These are phyloP conservation scores for Macrostomum cliftonense DNA, from an alignment of 2,888 invertebrate species.

Conservation along the genomic window DNA sequence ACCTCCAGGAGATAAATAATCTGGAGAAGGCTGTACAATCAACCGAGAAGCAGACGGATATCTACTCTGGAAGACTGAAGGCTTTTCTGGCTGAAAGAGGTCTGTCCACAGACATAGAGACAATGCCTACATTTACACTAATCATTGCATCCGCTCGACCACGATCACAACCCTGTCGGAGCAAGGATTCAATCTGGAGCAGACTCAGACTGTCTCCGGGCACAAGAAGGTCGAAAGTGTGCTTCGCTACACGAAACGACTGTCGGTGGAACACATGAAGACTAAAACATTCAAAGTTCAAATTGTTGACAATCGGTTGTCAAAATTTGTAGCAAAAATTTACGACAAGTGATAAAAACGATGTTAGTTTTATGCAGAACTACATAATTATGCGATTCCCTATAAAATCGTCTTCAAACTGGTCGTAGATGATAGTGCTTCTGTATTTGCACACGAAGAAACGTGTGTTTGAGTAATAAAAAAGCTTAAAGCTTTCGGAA, in stretches of 20 bases:
- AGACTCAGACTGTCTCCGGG: background rate
- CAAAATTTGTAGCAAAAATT: too few species aligned
- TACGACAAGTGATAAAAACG: too few species aligned
- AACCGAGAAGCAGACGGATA: slow-evolving; percentile 2
- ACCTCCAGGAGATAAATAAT: slow-evolving; percentile 1
- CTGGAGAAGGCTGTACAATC: slow-evolving; percentile 1
- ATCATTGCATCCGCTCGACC: background rate
- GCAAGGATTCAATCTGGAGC: background rate
- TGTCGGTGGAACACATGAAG: too few species aligned
- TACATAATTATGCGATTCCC: too few species aligned
- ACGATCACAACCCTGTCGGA: background rate
- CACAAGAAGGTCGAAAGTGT: background rate
- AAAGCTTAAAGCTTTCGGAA: too few species aligned
- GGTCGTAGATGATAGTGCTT: too few species aligned
- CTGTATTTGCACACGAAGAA: too few species aligned
- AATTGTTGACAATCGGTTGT: too few species aligned
- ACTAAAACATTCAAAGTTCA: too few species aligned
- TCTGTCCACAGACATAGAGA: background rate
- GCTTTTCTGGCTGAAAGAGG: background rate
- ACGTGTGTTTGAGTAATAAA: too few species aligned
- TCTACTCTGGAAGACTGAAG: slow-evolving; percentile 1
- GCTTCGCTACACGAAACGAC: background rate
- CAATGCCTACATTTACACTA: background rate
- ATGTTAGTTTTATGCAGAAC: too few species aligned
- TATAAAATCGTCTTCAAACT: too few species aligned